Evolutionary conservation across 2,888 invertebrate species (phyloP).

Genomic region (Isoperla grammatica): DNA sequence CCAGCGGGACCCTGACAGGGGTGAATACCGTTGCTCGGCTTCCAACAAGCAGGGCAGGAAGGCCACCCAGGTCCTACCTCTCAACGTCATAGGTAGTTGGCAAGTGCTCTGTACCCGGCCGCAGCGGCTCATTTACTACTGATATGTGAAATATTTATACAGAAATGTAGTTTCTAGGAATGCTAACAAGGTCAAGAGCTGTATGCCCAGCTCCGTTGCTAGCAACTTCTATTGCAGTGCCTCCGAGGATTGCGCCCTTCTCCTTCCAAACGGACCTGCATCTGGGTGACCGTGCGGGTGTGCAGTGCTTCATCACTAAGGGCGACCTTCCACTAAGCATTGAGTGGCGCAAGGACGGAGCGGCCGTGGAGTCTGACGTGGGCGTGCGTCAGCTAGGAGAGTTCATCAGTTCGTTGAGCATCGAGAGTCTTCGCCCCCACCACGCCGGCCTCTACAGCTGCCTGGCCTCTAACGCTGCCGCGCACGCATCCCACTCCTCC

Average conservation of each 20-base stretch:
- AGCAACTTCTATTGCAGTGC: conserved; percentile 36
- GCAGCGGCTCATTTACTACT: too few species aligned
- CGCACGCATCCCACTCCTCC: conserved; percentile 35
- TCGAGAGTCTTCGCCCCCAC: conserved; percentile 31
- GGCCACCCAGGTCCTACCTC: conserved; percentile 36
- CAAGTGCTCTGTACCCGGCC: too few species aligned
- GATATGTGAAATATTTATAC: too few species aligned
- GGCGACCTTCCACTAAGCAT: conserved; percentile 37
- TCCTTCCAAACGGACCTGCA: conserved; percentile 40
- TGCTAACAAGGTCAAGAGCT: too few species aligned
- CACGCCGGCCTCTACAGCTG: conserved; percentile 34
- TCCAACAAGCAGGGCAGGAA: conserved; percentile 41
- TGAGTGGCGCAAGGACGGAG: conserved; percentile 40
- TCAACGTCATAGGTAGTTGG: conserved; percentile 38
- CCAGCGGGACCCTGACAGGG: conserved; percentile 42
- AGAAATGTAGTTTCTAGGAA: too few species aligned
- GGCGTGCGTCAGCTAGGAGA: conserved; percentile 35
- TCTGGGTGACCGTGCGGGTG: conserved; percentile 39
- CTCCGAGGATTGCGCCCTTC: conserved; percentile 43
- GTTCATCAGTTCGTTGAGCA: conserved; percentile 35
- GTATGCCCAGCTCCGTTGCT: conserved; percentile 11
- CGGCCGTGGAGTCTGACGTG: conserved; percentile 33
- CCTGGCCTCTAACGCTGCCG: conserved; percentile 32
- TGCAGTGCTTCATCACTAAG: conserved; percentile 39
- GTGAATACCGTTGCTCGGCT: conserved; percentile 44